Base-by-base conservation (phyloP, 2,888 invertebrate species). In the Pristionchus maxplancki region DNA sequence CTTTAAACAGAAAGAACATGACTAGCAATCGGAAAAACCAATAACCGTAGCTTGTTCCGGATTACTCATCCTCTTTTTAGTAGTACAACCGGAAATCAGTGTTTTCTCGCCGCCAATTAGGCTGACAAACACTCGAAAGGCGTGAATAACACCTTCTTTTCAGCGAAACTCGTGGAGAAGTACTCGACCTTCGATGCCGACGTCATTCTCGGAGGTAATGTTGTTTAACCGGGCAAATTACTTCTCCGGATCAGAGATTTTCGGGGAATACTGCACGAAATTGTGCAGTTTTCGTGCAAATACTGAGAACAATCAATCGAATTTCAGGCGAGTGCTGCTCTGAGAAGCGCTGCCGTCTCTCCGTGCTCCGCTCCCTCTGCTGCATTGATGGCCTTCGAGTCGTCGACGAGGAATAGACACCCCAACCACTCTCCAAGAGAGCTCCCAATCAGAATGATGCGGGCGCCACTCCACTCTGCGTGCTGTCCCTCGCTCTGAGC, bases 351-450 rank as follows among this genome's bases (percentile, higher is more conserved):
- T 89, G 89, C 31, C 86, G 78, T 58, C 62, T 89, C 40, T 78
- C 86, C 8, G 84, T 64, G 28, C 58, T 89, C n/a, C 89, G 89
- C 8, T 53, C 89, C 11, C 89, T 89, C 62, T 89, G 89, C 82
- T 89, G 89, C 34, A 64, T 89, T 13, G 58, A 50, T 9, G 58
- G 82, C 4, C 28, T 78, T 15, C 24, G 44, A 62, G 58, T 64
- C 48, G 53, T 34, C 20, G 44, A 40, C 62, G 82, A 82, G n/a
- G 53, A 53, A 24, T 82, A 34, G 40, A 81, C 44, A 24, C 40
- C 81, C 13, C n/a, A 44, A 2, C 28, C 20, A 20, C 40, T 81
- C 44, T 84, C 58, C 58, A 58, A 58, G 58, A 58, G 58, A n/a
- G 58, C n/a, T 58, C 50, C 15, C 17, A 20, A 9, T 24, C 58